Evolutionary conservation across 2,797 vertebrate species (phyloP).

Genomic region (Sebastes glaucus): DNA sequence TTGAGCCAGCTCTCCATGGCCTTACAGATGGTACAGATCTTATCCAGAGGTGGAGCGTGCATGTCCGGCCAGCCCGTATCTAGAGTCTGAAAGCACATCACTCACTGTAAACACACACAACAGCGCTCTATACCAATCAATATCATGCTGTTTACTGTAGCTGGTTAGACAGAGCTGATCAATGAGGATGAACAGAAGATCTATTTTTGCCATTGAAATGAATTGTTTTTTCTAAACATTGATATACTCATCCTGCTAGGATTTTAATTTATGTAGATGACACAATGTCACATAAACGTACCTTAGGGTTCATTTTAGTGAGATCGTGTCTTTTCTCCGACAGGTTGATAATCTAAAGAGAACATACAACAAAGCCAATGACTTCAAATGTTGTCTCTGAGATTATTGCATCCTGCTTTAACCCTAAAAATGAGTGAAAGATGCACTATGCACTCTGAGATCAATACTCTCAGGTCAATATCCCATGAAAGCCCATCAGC

Average conservation of each 20-base stretch:
- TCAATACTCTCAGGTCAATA: constrained; percentile 27
- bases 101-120: neutral
- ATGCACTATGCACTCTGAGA: constrained; percentile 13
- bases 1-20: constrained; percentile 96
- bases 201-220: neutral
- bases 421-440: neutral
- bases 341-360: constrained; percentile 91
- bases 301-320: constrained; percentile 94
- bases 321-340: constrained; percentile 94
- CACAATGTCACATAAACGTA: constrained; percentile 58
- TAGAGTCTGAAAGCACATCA: constrained; percentile 84
- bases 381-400: neutral
- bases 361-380: constrained; percentile 15
- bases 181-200: neutral
- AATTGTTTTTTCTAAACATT: neutral
- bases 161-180: neutral
- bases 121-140: neutral
- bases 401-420: neutral
- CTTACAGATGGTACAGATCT: constrained; percentile 96
- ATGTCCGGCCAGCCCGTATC: constrained; percentile 97
- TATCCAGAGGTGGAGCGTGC: constrained; percentile 94
- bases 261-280: neutral
- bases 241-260: neutral
- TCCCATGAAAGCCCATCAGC: constrained; percentile 9
- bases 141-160: neutral